Percentiles rank a stretch among this genome's conserved stretches.
Evolutionary conservation across 1,140 invertebrate genomes (phyloP).

Genomic region (Drosophila parvula): DNA sequence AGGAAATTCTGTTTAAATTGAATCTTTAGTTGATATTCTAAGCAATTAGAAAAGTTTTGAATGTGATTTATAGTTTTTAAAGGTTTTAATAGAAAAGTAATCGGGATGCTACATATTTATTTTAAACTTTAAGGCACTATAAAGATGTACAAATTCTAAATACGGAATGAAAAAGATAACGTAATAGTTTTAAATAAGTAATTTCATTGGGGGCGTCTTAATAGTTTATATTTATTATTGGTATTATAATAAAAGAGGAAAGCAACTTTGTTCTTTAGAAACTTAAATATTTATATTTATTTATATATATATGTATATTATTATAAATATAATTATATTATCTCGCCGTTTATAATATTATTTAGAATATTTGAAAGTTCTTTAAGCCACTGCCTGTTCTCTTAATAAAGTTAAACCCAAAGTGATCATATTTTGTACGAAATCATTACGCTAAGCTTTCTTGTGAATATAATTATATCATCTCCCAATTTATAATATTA

Average conservation of each 20-base stretch:
- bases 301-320: too few relatives aligned
- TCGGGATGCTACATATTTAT: too few relatives aligned
- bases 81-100: too few relatives aligned
- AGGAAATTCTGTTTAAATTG: too few relatives aligned
- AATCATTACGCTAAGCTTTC: neutral
- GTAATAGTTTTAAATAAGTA: too few relatives aligned
- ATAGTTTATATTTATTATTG: neutral
- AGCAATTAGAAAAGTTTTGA: neutral
- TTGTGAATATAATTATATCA: neutral
- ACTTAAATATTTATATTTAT: too few relatives aligned
- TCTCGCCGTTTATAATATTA: neutral
- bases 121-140: neutral
- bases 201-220: too few relatives aligned
- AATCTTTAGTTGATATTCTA: neutral
- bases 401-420: neutral
- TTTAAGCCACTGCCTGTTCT: neutral
- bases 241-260: too few relatives aligned
- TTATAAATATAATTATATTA: neutral
- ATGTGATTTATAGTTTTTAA: too few relatives aligned
- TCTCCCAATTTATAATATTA: slow-evolving; percentile 4
- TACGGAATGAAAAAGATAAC: neutral
- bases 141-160: neutral
- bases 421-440: too few relatives aligned
- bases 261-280: too few relatives aligned
- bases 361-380: neutral